phyloP scores from a whole-genome alignment of 2,888 invertebrate genomes.

The Hyposoter didymator region DNA sequence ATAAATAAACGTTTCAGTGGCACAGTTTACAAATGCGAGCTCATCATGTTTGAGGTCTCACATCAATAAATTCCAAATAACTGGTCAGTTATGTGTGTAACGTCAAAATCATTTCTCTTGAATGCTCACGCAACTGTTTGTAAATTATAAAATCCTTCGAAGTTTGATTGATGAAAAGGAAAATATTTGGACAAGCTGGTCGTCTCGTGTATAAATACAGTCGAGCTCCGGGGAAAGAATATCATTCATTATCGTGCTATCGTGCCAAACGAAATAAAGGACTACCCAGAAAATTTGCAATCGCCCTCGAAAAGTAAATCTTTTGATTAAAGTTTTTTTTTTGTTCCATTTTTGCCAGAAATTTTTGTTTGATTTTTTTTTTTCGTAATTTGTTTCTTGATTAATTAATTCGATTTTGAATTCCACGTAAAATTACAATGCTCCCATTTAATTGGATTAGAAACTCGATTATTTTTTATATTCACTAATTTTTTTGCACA shows the following conservation, averaged over 20 bases:
- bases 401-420: background rate
- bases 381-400: background rate
- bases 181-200: background rate
- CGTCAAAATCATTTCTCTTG: background rate
- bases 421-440: background rate
- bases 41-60: background rate
- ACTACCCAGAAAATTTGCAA: background rate
- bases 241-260: background rate
- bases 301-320: background rate
- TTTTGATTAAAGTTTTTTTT: background rate
- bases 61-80: background rate
- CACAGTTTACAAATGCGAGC: background rate
- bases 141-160: background rate
- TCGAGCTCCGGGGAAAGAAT: no score
- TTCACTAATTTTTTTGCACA: background rate
- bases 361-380: background rate
- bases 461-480: background rate
- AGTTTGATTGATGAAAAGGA: background rate
- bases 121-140: background rate
- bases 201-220: slow-evolving; percentile 1
- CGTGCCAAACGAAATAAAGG: background rate
- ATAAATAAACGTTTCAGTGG: background rate
- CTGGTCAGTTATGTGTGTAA: background rate
- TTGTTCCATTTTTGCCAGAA: background rate
- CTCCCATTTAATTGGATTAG: background rate